Percentiles rank a stretch among this genome's conserved stretches.
Conservation (phyloP, 2,113 vertebrate species). For the Nothobranchius kuhntae region DNA sequence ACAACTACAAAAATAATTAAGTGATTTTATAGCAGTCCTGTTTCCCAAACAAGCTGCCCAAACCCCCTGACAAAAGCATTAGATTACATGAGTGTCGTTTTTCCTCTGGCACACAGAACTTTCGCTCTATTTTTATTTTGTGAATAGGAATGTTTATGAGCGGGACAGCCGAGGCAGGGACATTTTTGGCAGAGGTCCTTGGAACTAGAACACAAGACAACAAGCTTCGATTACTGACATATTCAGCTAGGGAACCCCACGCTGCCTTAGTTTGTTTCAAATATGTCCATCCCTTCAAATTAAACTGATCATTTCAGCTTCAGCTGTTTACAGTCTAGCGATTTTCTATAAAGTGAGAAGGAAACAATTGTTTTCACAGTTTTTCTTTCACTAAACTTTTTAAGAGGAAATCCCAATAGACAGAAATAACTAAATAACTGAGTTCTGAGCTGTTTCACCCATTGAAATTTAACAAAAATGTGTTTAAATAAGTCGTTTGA, state of each 20-base stretch:
- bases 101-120: constrained; percentile 12
- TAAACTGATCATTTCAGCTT: no score
- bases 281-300: constrained; percentile 12
- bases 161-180: background rate
- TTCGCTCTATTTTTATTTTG: constrained; percentile 1
- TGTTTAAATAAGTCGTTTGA: no score
- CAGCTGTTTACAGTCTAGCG: no score
- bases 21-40: constrained; percentile 9
- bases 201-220: constrained; percentile 19
- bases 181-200: constrained; percentile 21
- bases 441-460: no score
- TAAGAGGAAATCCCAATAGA: background rate
- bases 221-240: constrained; percentile 36
- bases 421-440: background rate
- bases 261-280: constrained; percentile 30
- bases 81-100: constrained; percentile 40
- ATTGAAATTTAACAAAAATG: no score
- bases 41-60: constrained; percentile 16
- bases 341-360: no score
- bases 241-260: constrained; percentile 38
- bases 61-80: constrained; percentile 7
- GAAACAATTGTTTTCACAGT: no score
- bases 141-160: constrained; percentile 8
- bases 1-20: background rate
- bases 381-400: constrained; percentile 4